Percentiles rank a stretch among this genome's conserved stretches.
Evolutionary conservation across 30 jellyfish, hydroid and myxozoan genomes (phyloP).

Genomic region (Mastigias papua): DNA sequence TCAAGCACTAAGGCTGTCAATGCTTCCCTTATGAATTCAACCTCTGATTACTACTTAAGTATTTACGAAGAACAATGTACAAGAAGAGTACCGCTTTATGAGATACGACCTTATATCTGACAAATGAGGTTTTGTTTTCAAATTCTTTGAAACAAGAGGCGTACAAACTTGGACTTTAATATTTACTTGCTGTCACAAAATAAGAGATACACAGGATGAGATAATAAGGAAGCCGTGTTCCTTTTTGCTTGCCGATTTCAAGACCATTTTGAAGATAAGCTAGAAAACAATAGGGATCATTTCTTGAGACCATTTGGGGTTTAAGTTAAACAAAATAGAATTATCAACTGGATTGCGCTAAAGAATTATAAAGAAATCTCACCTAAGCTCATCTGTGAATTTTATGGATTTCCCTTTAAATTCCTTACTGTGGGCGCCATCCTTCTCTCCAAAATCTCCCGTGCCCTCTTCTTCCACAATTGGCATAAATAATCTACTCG

Average conservation of each 20-base stretch:
- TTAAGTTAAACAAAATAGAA: conserved; percentile 63
- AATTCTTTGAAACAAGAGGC: conserved; percentile 35
- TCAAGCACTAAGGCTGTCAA: neutral
- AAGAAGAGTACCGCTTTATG: conserved; percentile 52
- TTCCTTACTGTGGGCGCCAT: conserved; percentile 84
- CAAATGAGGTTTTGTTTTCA: conserved; percentile 60
- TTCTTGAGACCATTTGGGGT: conserved; percentile 85
- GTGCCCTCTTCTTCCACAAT: conserved; percentile 66
- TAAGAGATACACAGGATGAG: conserved; percentile 53
- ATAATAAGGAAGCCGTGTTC: conserved; percentile 83
- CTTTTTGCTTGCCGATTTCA: conserved; percentile 78
- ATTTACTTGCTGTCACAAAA: conserved; percentile 65
- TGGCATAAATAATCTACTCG: conserved; percentile 72
- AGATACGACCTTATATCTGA: conserved; percentile 23
- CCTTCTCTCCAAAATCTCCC: conserved; percentile 53
- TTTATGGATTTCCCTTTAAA: conserved; percentile 72
- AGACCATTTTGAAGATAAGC: conserved; percentile 77
- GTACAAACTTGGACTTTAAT: conserved; percentile 47
- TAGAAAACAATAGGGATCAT: conserved; percentile 68
- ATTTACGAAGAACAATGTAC: conserved; percentile 17
- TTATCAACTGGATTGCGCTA: conserved; percentile 74
- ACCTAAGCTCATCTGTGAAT: conserved; percentile 81
- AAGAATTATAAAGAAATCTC: conserved; percentile 69
- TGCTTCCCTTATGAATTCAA: neutral
- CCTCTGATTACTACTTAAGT: neutral